phyloP scores from a whole-genome alignment of 2,888 invertebrate species.

The Dasypolia templi region DNA sequence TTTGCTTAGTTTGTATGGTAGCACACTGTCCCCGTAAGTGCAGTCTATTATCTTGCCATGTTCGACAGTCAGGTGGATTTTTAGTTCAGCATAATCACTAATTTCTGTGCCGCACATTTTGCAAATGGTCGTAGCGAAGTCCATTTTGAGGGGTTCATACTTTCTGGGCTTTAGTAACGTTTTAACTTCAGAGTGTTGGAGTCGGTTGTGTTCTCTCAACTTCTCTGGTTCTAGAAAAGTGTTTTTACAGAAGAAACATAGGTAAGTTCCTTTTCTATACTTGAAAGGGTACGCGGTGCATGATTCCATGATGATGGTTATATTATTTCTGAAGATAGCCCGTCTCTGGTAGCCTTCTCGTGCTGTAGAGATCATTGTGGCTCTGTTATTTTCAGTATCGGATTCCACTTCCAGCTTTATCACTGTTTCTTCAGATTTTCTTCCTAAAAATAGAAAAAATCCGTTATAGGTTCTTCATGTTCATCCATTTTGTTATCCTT shows the following conservation, averaged over 20 bases:
- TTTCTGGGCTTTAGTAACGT: constrained; percentile 80
- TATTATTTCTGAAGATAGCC: constrained; percentile 83
- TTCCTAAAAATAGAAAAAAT: constrained; percentile 90
- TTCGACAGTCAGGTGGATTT: constrained; percentile 77
- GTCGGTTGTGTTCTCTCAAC: constrained; percentile 81
- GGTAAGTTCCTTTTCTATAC: constrained; percentile 85
- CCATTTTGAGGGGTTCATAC: constrained; percentile 87
- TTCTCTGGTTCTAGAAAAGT: constrained; percentile 85
- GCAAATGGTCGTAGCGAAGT: constrained; percentile 80
- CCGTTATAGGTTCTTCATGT: constrained; percentile 80
- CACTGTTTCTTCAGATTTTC: constrained; percentile 79
- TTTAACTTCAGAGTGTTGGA: constrained; percentile 76
- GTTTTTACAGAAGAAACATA: constrained; percentile 85
- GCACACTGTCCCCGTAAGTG: constrained; percentile 82
- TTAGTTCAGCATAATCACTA: constrained; percentile 78
- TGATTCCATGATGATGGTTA: constrained; percentile 80
- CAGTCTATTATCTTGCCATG: constrained; percentile 81
- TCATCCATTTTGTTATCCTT: constrained; percentile 61
- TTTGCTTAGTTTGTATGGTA: constrained; percentile 85
- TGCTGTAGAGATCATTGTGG: constrained; percentile 45
- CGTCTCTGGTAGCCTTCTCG: constrained; percentile 77
- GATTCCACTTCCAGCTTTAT: constrained; percentile 79
- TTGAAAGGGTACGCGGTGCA: constrained; percentile 87
- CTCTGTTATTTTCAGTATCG: constrained; percentile 68
- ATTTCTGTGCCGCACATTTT: constrained; percentile 79